Evolutionary conservation across 2,113 vertebrate species (phyloP).

Genomic region (Dolichallabes microphthalmus): DNA sequence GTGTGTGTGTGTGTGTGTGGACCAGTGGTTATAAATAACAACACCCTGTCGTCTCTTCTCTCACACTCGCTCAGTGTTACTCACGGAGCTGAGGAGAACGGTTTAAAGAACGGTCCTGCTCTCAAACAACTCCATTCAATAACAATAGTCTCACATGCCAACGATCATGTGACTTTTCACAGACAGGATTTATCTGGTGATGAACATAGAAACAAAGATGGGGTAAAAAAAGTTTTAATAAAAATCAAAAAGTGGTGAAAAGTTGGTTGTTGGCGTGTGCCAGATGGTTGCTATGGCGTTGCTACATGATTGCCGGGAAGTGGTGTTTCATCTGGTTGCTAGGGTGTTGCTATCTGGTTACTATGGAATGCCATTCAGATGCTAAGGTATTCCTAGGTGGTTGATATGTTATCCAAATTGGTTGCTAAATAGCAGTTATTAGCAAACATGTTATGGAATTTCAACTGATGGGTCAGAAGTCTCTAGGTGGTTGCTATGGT

Average conservation of each 20-base stretch:
- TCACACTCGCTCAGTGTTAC: constrained; percentile 37
- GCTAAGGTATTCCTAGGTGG: too few relatives aligned
- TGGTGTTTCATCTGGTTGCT: not conserved
- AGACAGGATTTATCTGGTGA: too few relatives aligned
- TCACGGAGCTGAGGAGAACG: constrained; percentile 30
- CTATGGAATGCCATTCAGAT: not conserved
- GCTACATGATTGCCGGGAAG: not conserved
- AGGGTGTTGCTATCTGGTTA: not conserved
- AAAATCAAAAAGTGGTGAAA: not conserved
- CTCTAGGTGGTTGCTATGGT: not conserved
- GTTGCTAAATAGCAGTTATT: too few relatives aligned
- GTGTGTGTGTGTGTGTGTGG: constrained; percentile 26
- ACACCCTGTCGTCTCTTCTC: not conserved
- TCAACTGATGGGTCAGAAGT: too few relatives aligned
- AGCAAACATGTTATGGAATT: too few relatives aligned
- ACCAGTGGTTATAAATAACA: constrained; percentile 47
- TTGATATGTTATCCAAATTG: not conserved
- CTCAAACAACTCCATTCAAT: not conserved
- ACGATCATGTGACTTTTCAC: too few relatives aligned
- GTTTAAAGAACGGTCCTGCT: not conserved
- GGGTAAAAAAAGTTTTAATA: not conserved
- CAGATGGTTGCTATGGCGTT: not conserved
- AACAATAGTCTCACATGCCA: too few relatives aligned
- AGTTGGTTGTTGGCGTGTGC: not conserved
- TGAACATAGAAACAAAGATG: too few relatives aligned